phyloP scores from a whole-genome alignment of 2,113 vertebrate genomes.

The Burhinus oedicnemus region DNA sequence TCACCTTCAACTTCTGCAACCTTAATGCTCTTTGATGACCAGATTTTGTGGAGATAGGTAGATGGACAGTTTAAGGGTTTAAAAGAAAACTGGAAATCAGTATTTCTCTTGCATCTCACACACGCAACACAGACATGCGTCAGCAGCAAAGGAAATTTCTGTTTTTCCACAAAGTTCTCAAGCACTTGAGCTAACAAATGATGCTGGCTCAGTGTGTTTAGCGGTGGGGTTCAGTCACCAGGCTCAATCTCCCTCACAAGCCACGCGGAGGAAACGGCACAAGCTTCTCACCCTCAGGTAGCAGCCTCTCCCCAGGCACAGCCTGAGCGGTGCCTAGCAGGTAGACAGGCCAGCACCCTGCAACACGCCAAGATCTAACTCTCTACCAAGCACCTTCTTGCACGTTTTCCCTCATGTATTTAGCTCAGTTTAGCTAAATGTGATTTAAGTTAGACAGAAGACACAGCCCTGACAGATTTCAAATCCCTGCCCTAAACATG shows the following conservation, averaged over 20 bases:
- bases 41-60: neutral
- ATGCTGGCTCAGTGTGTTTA: neutral
- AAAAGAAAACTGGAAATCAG: neutral
- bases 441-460: neutral
- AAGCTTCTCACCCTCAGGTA: neutral
- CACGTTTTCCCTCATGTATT: neutral
- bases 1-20: neutral
- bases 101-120: neutral
- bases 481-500: neutral
- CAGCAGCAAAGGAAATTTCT: neutral
- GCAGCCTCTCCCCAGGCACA: neutral
- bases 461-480: neutral
- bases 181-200: neutral
- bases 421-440: neutral
- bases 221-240: too few species aligned
- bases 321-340: neutral
- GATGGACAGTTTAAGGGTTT: neutral
- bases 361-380: neutral
- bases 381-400: neutral
- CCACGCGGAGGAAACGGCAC: rapidly evolving
- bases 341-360: too few species aligned
- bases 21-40: neutral
- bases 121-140: rapidly evolving
- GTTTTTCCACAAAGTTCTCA: neutral
- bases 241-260: neutral